Percentiles rank a stretch among this genome's conserved stretches.
These are phyloP conservation scores for Drosophila neoperkinsi DNA, from an alignment of 2,888 invertebrate species.

Conservation along the genomic window DNA sequence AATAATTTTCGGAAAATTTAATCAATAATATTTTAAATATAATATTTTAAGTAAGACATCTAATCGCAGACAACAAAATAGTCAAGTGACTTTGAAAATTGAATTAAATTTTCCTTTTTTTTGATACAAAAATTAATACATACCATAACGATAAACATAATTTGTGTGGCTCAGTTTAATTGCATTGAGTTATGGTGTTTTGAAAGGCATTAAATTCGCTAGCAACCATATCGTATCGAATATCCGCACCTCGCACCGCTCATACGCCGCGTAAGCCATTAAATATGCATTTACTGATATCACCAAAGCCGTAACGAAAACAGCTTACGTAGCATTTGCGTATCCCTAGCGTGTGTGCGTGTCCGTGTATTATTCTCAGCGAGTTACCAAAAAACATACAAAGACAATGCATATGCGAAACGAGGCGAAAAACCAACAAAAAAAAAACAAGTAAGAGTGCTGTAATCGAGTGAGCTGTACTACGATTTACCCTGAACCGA, in stretches of 20 bases:
- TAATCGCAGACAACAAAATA: neutral
- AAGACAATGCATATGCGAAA: conserved; percentile 55
- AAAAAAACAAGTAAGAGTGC: neutral
- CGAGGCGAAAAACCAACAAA: neutral
- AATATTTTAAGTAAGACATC: neutral
- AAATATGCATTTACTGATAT: conserved; percentile 80
- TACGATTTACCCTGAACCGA: neutral
- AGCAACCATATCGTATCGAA: conserved; percentile 38
- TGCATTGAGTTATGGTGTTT: conserved; percentile 42
- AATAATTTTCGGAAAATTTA: neutral
- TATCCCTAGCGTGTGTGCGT: conserved; percentile 17
- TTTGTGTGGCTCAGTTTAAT: conserved; percentile 11
- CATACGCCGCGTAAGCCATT: conserved; percentile 73
- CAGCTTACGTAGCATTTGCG: conserved; percentile 71
- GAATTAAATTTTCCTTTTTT: neutral
- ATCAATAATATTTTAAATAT: neutral
- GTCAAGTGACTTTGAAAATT: neutral
- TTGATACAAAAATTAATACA: neutral
- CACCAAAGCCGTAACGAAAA: conserved; percentile 75
- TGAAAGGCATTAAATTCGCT: conserved; percentile 34
- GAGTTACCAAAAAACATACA: conserved; percentile 19
- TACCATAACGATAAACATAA: conserved; percentile 8
- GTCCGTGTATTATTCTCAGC: conserved; percentile 15
- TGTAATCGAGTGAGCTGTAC: too few relatives aligned
- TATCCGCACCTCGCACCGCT: conserved; percentile 56